A percentile compares a stretch with the other conserved stretches of the same genome.
Conservation (phyloP, 2,888 invertebrate genomes). For the Gymnoscelis rufifasciata region DNA sequence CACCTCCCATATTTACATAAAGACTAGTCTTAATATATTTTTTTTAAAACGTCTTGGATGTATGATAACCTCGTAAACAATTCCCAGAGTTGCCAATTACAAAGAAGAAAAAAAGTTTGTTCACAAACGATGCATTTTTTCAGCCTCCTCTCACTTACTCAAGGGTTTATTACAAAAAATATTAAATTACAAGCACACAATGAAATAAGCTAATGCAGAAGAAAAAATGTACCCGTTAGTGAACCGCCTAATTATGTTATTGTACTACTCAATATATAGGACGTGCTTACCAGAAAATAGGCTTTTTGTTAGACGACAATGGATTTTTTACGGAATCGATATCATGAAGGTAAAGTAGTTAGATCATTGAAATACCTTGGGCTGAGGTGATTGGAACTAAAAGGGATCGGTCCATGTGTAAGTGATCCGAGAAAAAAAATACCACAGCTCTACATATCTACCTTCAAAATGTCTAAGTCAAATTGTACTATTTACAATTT, state of each 20-base stretch:
- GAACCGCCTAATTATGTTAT: slow-evolving; percentile 73
- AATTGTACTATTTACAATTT: too few species aligned
- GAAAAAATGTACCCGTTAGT: slow-evolving; percentile 69
- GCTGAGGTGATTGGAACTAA: slow-evolving; percentile 25
- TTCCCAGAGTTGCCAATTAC: not conserved
- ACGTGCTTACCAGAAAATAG: slow-evolving; percentile 69
- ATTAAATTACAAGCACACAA: slow-evolving; percentile 73
- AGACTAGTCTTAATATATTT: too few species aligned
- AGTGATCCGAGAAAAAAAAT: not conserved
- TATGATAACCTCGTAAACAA: too few species aligned
- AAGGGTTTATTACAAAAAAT: slow-evolving; percentile 66
- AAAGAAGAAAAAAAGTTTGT: slow-evolving; percentile 27
- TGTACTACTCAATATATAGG: slow-evolving; percentile 64
- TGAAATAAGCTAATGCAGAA: slow-evolving; percentile 51
- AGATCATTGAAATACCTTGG: slow-evolving; percentile 49
- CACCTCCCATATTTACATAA: too few species aligned
- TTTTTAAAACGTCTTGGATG: too few species aligned
- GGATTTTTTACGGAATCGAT: slow-evolving; percentile 57
- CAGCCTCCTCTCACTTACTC: slow-evolving; percentile 52
- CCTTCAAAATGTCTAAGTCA: too few species aligned
- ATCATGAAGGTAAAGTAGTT: slow-evolving; percentile 57
- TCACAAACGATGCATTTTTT: slow-evolving; percentile 53
- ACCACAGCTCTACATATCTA: not conserved
- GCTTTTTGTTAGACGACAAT: slow-evolving; percentile 67
- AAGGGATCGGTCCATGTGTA: slow-evolving; percentile 14